These are phyloP conservation scores for Aldrovandia affinis DNA, from an alignment of 2,797 vertebrate species.

Conservation along the genomic window DNA sequence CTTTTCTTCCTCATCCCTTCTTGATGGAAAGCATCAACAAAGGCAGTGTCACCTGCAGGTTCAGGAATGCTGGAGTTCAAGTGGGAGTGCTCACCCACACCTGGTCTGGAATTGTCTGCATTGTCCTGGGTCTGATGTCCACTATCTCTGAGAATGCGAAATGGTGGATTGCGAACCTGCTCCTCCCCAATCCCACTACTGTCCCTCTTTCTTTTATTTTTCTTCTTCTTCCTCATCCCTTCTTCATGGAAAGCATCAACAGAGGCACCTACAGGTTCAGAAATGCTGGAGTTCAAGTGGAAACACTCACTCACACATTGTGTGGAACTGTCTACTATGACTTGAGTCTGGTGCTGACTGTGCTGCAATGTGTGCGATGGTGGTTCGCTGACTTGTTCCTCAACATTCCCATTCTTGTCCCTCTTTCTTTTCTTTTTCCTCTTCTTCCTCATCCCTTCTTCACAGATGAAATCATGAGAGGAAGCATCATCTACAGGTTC, in stretches of 20 bases:
- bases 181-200: neutral
- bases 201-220: conserved; percentile 35
- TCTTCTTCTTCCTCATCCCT: neutral
- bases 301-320: too few species aligned
- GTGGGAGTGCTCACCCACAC: neutral
- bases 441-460: conserved; percentile 23
- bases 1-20: conserved; percentile 29
- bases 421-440: conserved; percentile 23
- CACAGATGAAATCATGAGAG: neutral
- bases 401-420: neutral
- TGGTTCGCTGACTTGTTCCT: neutral
- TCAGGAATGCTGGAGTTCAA: too few species aligned
- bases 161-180: neutral
- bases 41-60: too few species aligned
- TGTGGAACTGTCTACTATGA: too few species aligned
- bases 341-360: too few species aligned
- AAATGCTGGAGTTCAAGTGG: too few species aligned
- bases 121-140: neutral
- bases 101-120: neutral
- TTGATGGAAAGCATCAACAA: neutral
- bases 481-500: neutral
- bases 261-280: too few species aligned
- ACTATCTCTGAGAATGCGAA: neutral
- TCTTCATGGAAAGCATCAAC: too few species aligned
- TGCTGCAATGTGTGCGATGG: too few species aligned